Base-by-base conservation (phyloP, 2,888 invertebrate species). In the Maniola hyperantus region DNA sequence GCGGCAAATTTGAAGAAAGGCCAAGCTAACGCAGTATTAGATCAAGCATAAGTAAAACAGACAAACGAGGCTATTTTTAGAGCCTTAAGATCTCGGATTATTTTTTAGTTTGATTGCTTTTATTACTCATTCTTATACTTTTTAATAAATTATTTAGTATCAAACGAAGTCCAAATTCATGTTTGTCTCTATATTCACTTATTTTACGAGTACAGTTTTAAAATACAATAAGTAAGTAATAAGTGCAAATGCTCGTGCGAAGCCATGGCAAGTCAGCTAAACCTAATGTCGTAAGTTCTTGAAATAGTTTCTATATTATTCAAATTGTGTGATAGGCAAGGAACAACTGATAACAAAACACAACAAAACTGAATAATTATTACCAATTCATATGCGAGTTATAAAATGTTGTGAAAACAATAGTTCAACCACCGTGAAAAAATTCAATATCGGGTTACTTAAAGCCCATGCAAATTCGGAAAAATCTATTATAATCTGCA, bases 401-500 rank as follows among this genome's bases (percentile, higher is more conserved):
- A 76, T 77, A 74, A 72, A 77, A 74, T 77, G 71, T 76, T 76
- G 74, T 74, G 77, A 80, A 83, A 79, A 84, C 82, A 89, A 87
- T 83, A 82, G 81, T 82, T 78, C 80, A 72, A 87, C 89, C 85
- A 77, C 84, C 79, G 78, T 79, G 81, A 81, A 84, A 87, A 88
- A 87, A 87, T 85, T 79, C 84, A 89, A 90, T 87, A 88, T 87
- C 83, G 83, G 81, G 81, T 86, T 80, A 86, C 84, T 87, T 85
- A 85, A 89, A 86, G 82, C 88, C 83, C 81, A 89, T 89, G 89
- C 87, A 88, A 88, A 91, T 91, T 87, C 85, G 79, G 83, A 80
- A 87, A 89, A 89, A 89, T 85, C 89, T 86, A 90, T 89, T 90
- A 90, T 91, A 91, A 91, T 91, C 91, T 89, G 85, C 89, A 89